Base-by-base conservation (phyloP, 2,888 invertebrate genomes). In the Andrena praecox region DNA sequence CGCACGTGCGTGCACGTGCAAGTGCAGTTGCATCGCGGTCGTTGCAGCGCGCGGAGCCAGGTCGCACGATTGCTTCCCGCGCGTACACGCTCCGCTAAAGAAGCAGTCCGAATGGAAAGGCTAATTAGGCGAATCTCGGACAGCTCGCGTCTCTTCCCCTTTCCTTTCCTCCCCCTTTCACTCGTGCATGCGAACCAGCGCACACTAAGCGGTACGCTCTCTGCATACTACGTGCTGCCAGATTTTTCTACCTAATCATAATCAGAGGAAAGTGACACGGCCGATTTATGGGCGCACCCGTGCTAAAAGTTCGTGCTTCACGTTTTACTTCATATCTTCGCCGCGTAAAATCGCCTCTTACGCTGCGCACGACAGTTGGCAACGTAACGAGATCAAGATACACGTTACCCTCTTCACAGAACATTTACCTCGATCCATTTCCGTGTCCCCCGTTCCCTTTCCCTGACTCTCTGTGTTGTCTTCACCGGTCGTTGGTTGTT, bases 51-150 rank as follows among this genome's bases (percentile, higher is more conserved):
- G 52, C 76, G 86, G 74, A 85, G 82, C 84, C 84, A 83, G 89
- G 89, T 88, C 89, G 82, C 84, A 86, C 87, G 86, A 82, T 81
- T 80, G 76, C 78, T 69, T 66, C 60, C 80, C 60, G 56, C 72
- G 69, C 16, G 79, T 82, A 70, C 79, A 86, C 85, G 87, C 88
- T 89, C 80, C 78, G 88, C 77, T 89, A 85, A 87, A 84, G 89
- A 89, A 87, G 82, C 87, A 88, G 89, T 83, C 73, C 87, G 82
- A 85, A 89, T 87, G 85, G 77, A 77, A 78, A 84, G 78, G 82
- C 87, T 88, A 89, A 89, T 87, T 85, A 88, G 85, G 71, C 72
- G 82, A 81, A 86, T 86, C 81, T 73, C 77, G 75, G 73, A 72
- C 77, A 74, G 60, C 52, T 72, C 60, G 60, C 62, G 42, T 77